A percentile compares a stretch with the other conserved stretches of the same genome.
Evolutionary conservation across 2,113 vertebrate genomes (phyloP).

Genomic region (Uria aalge): DNA sequence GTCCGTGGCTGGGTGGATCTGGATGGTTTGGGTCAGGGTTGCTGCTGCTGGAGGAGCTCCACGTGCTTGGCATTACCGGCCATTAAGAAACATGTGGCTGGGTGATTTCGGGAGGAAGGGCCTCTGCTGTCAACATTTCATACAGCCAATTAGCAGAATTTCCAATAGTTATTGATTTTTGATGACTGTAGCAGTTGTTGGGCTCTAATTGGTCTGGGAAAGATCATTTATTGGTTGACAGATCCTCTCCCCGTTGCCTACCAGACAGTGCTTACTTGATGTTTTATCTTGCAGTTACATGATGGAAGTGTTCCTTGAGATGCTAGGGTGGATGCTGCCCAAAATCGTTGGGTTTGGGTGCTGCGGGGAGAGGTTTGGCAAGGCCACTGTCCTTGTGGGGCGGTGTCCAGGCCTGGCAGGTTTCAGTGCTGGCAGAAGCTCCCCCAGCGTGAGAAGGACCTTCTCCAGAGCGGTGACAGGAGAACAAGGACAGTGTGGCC

Average conservation of each 20-base stretch:
- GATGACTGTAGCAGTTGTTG: background rate
- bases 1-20: background rate
- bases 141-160: background rate
- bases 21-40: background rate
- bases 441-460: background rate
- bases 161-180: background rate
- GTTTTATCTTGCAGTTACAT: background rate
- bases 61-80: accelerated
- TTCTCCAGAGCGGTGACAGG: background rate
- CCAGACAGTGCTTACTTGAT: background rate
- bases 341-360: accelerated
- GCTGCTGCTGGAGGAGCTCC: background rate
- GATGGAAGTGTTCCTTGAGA: background rate
- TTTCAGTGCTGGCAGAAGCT: background rate
- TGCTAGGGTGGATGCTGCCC: background rate
- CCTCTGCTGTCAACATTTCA: background rate
- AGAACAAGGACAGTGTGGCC: background rate
- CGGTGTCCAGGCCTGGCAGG: background rate
- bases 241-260: background rate
- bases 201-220: background rate
- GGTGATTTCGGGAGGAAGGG: background rate
- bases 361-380: background rate
- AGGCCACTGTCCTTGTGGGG: background rate
- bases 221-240: background rate
- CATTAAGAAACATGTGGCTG: background rate